A percentile compares a stretch with the other conserved stretches of the same genome.
Evolutionary conservation across 1,140 invertebrate species (phyloP).

Genomic region (Portunus trituberculatus): DNA sequence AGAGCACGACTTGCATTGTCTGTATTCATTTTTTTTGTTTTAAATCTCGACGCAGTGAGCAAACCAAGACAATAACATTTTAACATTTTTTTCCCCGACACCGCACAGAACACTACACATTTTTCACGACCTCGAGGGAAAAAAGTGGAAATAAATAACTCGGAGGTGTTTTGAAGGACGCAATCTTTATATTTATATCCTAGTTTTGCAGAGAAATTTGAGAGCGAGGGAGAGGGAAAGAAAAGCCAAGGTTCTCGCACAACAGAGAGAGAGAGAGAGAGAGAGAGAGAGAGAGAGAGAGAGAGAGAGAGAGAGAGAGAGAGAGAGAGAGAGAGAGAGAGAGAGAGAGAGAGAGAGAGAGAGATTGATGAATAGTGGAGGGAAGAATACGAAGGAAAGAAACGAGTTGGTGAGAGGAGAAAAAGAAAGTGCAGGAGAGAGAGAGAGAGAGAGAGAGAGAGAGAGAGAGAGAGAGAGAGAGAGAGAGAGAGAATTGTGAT

Average conservation of each 20-base stretch:
- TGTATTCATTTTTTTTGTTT: too few species aligned
- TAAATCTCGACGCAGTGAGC: too few species aligned
- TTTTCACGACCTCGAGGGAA: too few species aligned
- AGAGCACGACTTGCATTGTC: too few species aligned
- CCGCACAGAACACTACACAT: too few species aligned
- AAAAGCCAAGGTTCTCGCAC: background rate
- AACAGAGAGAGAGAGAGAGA: background rate
- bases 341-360: background rate
- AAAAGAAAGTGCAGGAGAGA: background rate
- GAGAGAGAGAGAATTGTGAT: too few species aligned
- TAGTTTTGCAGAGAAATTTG: too few species aligned
- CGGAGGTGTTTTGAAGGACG: background rate
- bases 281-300: background rate
- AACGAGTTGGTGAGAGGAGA: background rate
- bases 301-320: background rate
- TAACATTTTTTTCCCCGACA: too few species aligned
- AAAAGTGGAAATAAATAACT: too few species aligned
- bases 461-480: too few species aligned
- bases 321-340: background rate
- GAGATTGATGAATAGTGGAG: background rate
- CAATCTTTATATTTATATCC: background rate
- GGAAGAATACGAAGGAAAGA: background rate
- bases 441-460: background rate
- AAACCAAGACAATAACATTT: too few species aligned
- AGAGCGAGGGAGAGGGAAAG: background rate